phyloP scores from a whole-genome alignment of 1,140 invertebrate genomes.

The Argopecten irradians region DNA sequence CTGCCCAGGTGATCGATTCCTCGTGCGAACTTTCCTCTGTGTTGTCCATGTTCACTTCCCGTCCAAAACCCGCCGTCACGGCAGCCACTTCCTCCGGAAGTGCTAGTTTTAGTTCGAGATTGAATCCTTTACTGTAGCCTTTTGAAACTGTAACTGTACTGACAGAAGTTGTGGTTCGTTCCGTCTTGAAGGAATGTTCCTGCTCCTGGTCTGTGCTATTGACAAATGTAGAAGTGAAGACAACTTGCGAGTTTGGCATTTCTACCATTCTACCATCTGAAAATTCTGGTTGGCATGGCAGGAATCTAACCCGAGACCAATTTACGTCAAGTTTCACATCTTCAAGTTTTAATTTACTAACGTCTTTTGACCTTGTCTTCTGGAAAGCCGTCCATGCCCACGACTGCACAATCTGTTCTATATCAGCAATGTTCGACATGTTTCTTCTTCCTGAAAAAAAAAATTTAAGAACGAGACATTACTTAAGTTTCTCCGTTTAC shows the following conservation, averaged over 20 bases:
- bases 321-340: conserved; percentile 74
- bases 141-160: conserved; percentile 75
- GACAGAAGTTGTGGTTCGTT: conserved; percentile 76
- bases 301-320: conserved; percentile 75
- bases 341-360: conserved; percentile 72
- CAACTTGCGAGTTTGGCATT: conserved; percentile 64
- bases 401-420: conserved; percentile 75
- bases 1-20: conserved; percentile 77
- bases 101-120: conserved; percentile 77
- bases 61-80: conserved; percentile 78
- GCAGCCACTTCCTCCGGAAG: conserved; percentile 77
- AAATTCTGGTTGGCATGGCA: conserved; percentile 74
- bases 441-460: not conserved
- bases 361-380: conserved; percentile 72
- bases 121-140: conserved; percentile 77
- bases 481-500: too few species aligned
- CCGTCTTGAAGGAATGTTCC: conserved; percentile 79
- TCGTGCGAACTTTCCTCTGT: conserved; percentile 76
- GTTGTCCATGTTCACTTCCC: conserved; percentile 78
- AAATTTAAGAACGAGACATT: not conserved
- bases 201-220: conserved; percentile 77
- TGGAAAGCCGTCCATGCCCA: conserved; percentile 77
- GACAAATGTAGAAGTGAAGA: conserved; percentile 78
- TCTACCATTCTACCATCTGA: conserved; percentile 59
- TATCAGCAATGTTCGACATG: conserved; percentile 71